Evolutionary conservation across 2,888 invertebrate species (phyloP), one percentile per base, ranked within the genome.

Genomic region (Elmis aenea): DNA sequence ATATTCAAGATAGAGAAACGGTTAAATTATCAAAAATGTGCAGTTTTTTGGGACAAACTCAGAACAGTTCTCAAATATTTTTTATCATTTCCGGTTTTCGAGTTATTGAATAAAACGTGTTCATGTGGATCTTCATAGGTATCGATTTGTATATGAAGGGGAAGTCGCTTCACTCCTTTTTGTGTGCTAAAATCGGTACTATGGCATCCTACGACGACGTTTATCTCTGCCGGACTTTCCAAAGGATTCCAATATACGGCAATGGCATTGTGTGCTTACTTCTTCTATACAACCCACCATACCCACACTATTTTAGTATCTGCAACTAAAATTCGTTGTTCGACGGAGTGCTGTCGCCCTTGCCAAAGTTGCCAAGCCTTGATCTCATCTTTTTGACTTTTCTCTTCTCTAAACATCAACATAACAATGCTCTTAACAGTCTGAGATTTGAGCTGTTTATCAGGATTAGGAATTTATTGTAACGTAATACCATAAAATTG

Each of bases 281-380:
- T 96, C 95, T 71, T 94, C 94, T 64, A 96, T 94, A 71, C 89
- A 91, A 41, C 94, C 93, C 42, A 91, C 87, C 51, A 97, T 78
- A 30, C 96, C 96, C 57, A 90, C 87, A 69, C 94, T 94, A 76
- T 97, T 97, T 97, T 97, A 51, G 94, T 94, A 76, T 97, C 96
- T 93, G 94, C 94, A 72, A 99, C 97, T 61, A 99, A 77, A 71
- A 97, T 97, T 63, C 97, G 79, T 70, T 97, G 96, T 72, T 99
- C 97, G 44, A 93, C 90, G 48, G 93, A 94, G 73, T 99, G 97
- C 67, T 99, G 97, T 64, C 97, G 77, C 55, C 93, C 90, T 71
- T 97, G 96, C 99, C 99, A 99, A 71, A 97, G 96, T 70, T 96
- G 95, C 97, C 97, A 99, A 48, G 97, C 93, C 74, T 96, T 97